A percentile compares a stretch with the other conserved stretches of the same genome.
Evolutionary conservation across 35 echinoderm and acorn worm genomes (phyloP).

Genomic region (Hemicentrotus pulcherrimus): DNA sequence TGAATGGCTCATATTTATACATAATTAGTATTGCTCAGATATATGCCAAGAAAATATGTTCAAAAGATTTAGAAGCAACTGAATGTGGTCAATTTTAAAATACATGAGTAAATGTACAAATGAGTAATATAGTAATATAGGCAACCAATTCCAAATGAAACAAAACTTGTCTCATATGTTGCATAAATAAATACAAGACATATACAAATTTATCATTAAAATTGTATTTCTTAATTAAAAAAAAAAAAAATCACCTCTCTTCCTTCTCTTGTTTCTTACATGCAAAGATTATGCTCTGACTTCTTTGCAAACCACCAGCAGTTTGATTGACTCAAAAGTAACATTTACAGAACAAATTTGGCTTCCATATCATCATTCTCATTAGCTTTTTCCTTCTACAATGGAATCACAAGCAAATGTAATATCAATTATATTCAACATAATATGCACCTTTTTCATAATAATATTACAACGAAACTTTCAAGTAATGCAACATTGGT

Average conservation of each 20-base stretch:
- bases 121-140: neutral
- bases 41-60: constrained; percentile 13
- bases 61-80: neutral
- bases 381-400: neutral
- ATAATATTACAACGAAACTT: neutral
- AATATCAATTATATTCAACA: neutral
- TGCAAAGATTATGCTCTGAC: neutral
- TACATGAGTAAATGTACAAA: neutral
- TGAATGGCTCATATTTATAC: neutral
- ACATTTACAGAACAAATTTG: neutral
- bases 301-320: neutral
- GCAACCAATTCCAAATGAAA: neutral
- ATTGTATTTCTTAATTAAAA: neutral
- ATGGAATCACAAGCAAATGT: neutral
- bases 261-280: neutral
- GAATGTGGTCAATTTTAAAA: neutral
- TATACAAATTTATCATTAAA: neutral
- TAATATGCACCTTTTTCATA: neutral
- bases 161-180: neutral
- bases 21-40: constrained; percentile 19
- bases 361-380: neutral
- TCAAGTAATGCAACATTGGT: neutral
- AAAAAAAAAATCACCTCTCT: neutral
- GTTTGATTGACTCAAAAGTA: neutral
- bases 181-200: constrained; percentile 19